Conservation (phyloP, 1,140 invertebrate genomes). For the Megalopta genalis region DNA sequence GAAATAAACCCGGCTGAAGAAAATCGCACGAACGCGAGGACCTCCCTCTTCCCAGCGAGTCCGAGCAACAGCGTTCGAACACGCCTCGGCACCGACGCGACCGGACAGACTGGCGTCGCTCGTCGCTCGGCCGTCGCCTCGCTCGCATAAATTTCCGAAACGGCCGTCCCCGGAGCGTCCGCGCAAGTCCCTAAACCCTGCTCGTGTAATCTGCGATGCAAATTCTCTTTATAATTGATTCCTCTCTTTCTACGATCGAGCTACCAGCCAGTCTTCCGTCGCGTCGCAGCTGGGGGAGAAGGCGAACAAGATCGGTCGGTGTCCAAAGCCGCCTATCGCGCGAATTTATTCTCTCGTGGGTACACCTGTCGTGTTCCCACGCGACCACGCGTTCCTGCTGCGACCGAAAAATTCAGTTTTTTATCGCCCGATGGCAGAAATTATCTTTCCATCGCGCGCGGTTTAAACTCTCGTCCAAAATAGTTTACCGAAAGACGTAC, state of each 20-base stretch:
- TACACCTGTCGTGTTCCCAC: conserved; percentile 58
- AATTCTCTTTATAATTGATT: conserved; percentile 29
- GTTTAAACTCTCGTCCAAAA: no score
- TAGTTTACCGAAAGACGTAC: no score
- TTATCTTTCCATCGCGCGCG: no score
- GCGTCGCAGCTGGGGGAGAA: neutral
- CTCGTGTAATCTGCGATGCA: conserved; percentile 12
- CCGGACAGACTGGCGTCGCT: no score
- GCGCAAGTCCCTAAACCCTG: neutral
- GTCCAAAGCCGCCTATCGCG: conserved; percentile 25
- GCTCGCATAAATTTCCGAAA: neutral
- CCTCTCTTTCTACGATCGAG: neutral
- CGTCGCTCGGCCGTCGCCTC: neutral
- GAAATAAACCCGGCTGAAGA: no score
- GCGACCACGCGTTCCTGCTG: no score
- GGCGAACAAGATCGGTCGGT: conserved; percentile 36
- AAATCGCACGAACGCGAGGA: no score
- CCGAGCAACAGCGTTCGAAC: no score
- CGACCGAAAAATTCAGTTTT: no score
- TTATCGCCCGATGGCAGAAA: no score
- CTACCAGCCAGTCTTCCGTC: neutral
- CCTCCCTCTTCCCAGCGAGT: no score
- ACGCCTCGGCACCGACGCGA: no score
- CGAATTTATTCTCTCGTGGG: conserved; percentile 48
- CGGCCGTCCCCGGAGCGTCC: neutral